Percentiles rank a stretch among this genome's conserved stretches.
Evolutionary conservation across 2,797 vertebrate genomes (phyloP).

Genomic region (Pipistrellus kuhlii): DNA sequence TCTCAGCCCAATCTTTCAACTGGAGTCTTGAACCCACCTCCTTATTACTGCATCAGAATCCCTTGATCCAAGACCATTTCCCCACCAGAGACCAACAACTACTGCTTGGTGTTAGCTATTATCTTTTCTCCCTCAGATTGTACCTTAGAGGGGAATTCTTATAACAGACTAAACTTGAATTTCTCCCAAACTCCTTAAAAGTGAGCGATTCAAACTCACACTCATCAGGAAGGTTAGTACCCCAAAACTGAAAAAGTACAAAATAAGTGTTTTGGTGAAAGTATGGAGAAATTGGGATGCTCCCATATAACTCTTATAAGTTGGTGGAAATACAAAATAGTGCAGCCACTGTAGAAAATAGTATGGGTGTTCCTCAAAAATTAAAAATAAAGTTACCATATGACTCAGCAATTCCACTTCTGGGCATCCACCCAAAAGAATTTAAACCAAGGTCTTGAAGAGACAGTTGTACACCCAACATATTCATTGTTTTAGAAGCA

Average conservation of each 20-base stretch:
- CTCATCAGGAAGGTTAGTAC: not conserved
- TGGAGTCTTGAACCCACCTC: not conserved
- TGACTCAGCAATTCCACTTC: not conserved
- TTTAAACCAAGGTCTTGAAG: not conserved
- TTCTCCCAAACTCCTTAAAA: slow-evolving; percentile 14
- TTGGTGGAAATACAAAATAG: not conserved
- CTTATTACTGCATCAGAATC: not conserved
- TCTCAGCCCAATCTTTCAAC: not conserved
- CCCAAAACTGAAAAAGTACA: not conserved
- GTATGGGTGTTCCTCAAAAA: not conserved
- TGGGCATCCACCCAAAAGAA: not conserved
- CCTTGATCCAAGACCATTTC: not conserved
- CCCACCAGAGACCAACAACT: not conserved
- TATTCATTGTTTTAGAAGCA: not conserved
- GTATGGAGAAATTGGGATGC: not conserved
- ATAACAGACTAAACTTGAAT: not conserved
- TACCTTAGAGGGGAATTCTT: not conserved
- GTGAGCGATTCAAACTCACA: not conserved
- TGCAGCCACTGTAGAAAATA: not conserved
- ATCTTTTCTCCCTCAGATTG: not conserved
- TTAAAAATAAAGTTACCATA: not conserved
- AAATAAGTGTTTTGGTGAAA: not conserved
- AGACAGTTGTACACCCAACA: not conserved
- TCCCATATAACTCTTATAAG: not conserved
- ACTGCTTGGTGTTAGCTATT: not conserved